Evolutionary conservation across 2,888 invertebrate genomes (phyloP).

Genomic region (Cataglyphis altisquamis): DNA sequence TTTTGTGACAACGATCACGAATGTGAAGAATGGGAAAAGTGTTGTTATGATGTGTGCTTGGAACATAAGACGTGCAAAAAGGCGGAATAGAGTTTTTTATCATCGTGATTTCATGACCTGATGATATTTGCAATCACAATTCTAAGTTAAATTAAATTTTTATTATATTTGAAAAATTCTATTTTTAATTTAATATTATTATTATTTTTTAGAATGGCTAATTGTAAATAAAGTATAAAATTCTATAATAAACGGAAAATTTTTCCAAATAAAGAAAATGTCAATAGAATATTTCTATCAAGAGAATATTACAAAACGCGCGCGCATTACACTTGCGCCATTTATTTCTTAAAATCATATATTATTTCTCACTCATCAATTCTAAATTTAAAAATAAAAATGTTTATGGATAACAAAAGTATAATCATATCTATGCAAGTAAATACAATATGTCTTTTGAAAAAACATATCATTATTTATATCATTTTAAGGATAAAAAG

Average conservation of each 20-base stretch:
- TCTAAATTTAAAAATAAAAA: background rate
- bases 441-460: background rate
- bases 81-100: slow-evolving; percentile 60
- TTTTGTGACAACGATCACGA: slow-evolving; percentile 70
- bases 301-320: background rate
- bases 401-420: background rate
- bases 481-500: background rate
- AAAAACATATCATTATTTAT: background rate
- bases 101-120: background rate
- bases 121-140: background rate
- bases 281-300: background rate
- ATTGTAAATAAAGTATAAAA: background rate
- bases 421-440: background rate
- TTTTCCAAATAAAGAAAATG: background rate
- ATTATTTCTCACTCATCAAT: background rate
- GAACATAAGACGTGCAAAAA: slow-evolving; percentile 77
- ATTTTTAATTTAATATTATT: background rate
- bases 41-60: slow-evolving; percentile 78
- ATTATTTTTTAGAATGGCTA: background rate
- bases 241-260: background rate
- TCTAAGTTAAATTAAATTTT: background rate
- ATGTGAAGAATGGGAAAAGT: slow-evolving; percentile 71
- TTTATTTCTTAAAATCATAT: background rate
- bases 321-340: background rate
- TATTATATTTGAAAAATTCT: background rate